Percentiles rank a stretch among this genome's conserved stretches.
Evolutionary conservation across 2,797 vertebrate genomes (phyloP).

Genomic region (Pitangus sulphuratus): DNA sequence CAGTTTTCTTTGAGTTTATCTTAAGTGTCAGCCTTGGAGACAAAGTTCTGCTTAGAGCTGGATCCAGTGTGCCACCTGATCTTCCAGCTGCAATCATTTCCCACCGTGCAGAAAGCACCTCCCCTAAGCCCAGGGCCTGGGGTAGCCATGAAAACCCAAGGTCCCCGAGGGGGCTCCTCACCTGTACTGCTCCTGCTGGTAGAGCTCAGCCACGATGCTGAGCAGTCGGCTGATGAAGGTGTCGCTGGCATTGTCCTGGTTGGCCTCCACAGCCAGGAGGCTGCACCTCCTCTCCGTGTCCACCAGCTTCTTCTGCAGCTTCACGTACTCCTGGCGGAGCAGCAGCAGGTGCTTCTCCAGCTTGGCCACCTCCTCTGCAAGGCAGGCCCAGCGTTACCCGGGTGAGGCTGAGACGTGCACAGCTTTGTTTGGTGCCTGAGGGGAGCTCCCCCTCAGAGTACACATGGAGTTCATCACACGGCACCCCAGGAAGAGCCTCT

Average conservation of each 20-base stretch:
- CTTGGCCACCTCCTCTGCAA: constrained; percentile 97
- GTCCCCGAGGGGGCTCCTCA: constrained; percentile 40
- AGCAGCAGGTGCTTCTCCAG: constrained; percentile 98
- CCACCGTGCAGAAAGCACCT: not conserved
- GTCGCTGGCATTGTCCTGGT: constrained; percentile 80
- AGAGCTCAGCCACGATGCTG: constrained; percentile 90
- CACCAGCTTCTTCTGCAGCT: constrained; percentile 95
- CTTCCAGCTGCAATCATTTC: not conserved
- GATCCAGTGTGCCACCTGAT: not conserved
- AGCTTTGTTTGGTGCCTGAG: not conserved
- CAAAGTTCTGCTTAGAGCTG: not conserved
- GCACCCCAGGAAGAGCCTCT: not conserved
- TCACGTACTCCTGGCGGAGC: constrained; percentile 98
- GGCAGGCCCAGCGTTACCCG: not conserved
- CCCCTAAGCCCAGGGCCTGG: not conserved
- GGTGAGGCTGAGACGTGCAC: not conserved
- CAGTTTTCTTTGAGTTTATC: not conserved
- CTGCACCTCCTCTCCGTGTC: constrained; percentile 92
- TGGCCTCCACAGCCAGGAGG: constrained; percentile 86
- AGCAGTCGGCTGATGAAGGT: constrained; percentile 94
- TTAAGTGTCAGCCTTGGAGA: not conserved
- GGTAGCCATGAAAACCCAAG: not conserved
- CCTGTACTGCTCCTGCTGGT: constrained; percentile 95
- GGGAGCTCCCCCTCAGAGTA: not conserved
- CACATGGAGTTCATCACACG: rapidly evolving